A percentile compares a stretch with the other conserved stretches of the same genome.
These are phyloP conservation scores for Miltochrista miniata DNA, from an alignment of 2,888 invertebrate genomes.

Conservation along the genomic window DNA sequence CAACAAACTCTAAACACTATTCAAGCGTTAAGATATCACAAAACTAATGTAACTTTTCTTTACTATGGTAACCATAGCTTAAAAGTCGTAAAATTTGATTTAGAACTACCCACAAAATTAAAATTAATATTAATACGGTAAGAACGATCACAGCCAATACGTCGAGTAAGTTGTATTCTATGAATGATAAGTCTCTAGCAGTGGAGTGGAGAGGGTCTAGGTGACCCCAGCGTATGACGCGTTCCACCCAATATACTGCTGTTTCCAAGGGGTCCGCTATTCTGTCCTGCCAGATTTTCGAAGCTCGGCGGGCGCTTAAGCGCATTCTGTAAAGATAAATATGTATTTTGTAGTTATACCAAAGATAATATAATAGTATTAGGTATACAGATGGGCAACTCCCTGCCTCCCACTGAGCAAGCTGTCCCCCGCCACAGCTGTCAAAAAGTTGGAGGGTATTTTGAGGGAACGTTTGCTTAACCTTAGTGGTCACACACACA, in stretches of 20 bases:
- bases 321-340: slow-evolving; percentile 70
- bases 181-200: slow-evolving; percentile 58
- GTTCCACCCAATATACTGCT: slow-evolving; percentile 84
- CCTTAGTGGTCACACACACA: too few relatives aligned
- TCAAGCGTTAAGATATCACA: too few relatives aligned
- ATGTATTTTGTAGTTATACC: too few relatives aligned
- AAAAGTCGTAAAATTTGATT: slow-evolving; percentile 48
- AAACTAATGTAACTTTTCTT: slow-evolving; percentile 64
- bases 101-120: slow-evolving; percentile 47
- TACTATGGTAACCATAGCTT: slow-evolving; percentile 47
- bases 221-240: slow-evolving; percentile 76
- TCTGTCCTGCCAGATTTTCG: slow-evolving; percentile 80
- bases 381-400: too few relatives aligned
- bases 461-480: too few relatives aligned
- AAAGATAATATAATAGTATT: too few relatives aligned
- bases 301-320: slow-evolving; percentile 66
- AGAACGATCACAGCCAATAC: slow-evolving; percentile 55
- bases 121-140: slow-evolving; percentile 41
- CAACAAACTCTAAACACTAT: too few relatives aligned
- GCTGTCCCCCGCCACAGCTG: too few relatives aligned
- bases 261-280: slow-evolving; percentile 78
- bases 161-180: slow-evolving; percentile 61
- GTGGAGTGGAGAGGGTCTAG: slow-evolving; percentile 56
- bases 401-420: too few relatives aligned
- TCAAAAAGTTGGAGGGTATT: too few relatives aligned